Percentiles rank a stretch among this genome's conserved stretches.
Conservation (phyloP, 2,888 invertebrate genomes). For the Luperina testacea region DNA sequence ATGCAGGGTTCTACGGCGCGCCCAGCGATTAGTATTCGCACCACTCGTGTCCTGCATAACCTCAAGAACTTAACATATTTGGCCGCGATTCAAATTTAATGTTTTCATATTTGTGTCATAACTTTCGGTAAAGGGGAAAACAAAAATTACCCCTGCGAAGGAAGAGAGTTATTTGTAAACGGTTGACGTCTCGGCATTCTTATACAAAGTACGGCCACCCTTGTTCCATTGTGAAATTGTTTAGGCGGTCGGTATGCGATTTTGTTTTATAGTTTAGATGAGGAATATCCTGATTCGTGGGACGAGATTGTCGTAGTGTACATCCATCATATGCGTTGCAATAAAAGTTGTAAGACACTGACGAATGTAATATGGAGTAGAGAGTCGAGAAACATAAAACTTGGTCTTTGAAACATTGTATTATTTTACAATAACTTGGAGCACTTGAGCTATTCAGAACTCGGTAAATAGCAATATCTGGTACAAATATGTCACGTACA, state of each 20-base stretch:
- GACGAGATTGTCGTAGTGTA: conserved; percentile 80
- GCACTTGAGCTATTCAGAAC: conserved; percentile 69
- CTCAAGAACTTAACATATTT: conserved; percentile 86
- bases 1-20: conserved; percentile 63
- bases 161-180: conserved; percentile 88
- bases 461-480: conserved; percentile 65
- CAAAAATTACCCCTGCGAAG: conserved; percentile 83
- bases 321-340: conserved; percentile 84
- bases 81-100: conserved; percentile 88
- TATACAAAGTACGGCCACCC: conserved; percentile 84
- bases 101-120: conserved; percentile 88
- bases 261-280: conserved; percentile 80
- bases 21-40: conserved; percentile 82
- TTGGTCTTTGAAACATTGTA: conserved; percentile 77
- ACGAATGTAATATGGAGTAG: conserved; percentile 85
- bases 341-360: conserved; percentile 88
- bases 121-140: conserved; percentile 85
- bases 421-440: conserved; percentile 77
- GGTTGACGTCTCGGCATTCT: conserved; percentile 87
- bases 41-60: conserved; percentile 79
- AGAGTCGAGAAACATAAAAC: conserved; percentile 78
- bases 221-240: conserved; percentile 86
- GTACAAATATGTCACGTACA: conserved; percentile 62
- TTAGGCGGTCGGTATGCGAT: conserved; percentile 82
- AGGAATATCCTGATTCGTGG: conserved; percentile 71